A percentile compares a stretch with the other conserved stretches of the same genome.
Evolutionary conservation across 2,888 invertebrate genomes (phyloP).

Genomic region (Ophioninae sp.): DNA sequence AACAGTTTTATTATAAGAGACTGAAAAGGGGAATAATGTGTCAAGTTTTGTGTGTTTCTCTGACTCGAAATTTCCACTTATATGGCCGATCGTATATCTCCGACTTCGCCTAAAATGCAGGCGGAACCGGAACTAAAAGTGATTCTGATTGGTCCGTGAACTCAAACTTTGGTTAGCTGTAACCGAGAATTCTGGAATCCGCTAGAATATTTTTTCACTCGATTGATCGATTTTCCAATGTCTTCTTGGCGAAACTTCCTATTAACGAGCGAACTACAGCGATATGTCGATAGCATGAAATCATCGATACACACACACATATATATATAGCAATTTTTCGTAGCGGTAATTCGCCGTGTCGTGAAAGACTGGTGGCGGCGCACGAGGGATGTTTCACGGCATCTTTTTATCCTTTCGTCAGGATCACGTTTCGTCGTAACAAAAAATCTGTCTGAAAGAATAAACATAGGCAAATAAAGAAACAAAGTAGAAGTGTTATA

Average conservation of each 20-base stretch:
- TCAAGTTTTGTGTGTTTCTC: no score
- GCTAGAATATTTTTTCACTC: no score
- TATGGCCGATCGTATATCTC: no score
- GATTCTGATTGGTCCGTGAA: no score
- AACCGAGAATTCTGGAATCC: no score
- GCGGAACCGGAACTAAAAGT: no score
- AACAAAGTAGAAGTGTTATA: constrained; percentile 15
- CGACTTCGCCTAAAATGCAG: no score
- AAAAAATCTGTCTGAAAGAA: constrained; percentile 27
- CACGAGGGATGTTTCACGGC: constrained; percentile 58
- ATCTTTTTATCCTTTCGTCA: constrained; percentile 54
- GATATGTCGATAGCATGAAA: background rate
- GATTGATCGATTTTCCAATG: background rate
- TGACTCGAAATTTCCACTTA: no score
- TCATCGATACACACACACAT: background rate
- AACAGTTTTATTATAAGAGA: no score
- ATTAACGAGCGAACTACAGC: background rate
- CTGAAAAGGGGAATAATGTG: no score
- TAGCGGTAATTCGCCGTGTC: background rate
- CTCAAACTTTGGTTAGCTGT: no score
- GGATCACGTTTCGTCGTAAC: constrained; percentile 46
- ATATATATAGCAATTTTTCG: background rate
- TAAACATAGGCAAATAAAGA: constrained; percentile 16
- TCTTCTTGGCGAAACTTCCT: background rate
- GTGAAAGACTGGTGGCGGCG: constrained; percentile 40